phyloP scores from a whole-genome alignment of 2,797 vertebrate species.

The Sebastes ruberrimus region DNA sequence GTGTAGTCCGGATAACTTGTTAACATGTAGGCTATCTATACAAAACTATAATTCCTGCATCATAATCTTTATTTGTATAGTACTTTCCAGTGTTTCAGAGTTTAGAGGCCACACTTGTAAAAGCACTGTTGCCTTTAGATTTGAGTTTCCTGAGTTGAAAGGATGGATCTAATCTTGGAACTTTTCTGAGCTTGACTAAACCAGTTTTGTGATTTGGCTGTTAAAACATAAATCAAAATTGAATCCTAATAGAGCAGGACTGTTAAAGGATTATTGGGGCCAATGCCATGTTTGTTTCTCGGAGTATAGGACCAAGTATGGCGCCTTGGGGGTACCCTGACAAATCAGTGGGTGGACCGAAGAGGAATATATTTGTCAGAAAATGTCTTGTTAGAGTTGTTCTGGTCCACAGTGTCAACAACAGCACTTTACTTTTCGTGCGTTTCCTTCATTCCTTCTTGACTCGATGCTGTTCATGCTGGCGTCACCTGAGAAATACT shows the following conservation, averaged over 20 bases:
- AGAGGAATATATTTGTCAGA: not conserved
- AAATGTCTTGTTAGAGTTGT: not conserved
- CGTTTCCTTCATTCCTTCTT: not conserved
- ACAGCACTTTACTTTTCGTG: not conserved
- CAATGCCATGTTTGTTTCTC: no score
- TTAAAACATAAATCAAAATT: not conserved
- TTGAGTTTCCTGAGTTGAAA: not conserved
- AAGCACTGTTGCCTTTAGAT: not conserved
- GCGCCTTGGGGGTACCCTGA: not conserved
- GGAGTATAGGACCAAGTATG: not conserved
- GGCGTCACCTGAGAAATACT: not conserved
- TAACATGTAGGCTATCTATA: not conserved
- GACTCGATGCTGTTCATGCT: not conserved
- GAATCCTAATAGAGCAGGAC: not conserved
- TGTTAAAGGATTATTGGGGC: no score
- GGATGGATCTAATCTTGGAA: not conserved
- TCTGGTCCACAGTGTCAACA: not conserved
- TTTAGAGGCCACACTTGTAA: not conserved
- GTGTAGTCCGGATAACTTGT: no score
- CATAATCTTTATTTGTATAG: not conserved
- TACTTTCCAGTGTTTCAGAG: not conserved
- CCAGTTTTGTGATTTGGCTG: not conserved
- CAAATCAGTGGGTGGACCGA: not conserved
- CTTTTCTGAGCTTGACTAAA: not conserved
- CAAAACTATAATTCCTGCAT: not conserved